A percentile compares a stretch with the other conserved stretches of the same genome.
These are phyloP conservation scores for Hydra vulgaris DNA, from an alignment of 30 jellyfish, hydroid and myxozoan species.

Conservation along the genomic window DNA sequence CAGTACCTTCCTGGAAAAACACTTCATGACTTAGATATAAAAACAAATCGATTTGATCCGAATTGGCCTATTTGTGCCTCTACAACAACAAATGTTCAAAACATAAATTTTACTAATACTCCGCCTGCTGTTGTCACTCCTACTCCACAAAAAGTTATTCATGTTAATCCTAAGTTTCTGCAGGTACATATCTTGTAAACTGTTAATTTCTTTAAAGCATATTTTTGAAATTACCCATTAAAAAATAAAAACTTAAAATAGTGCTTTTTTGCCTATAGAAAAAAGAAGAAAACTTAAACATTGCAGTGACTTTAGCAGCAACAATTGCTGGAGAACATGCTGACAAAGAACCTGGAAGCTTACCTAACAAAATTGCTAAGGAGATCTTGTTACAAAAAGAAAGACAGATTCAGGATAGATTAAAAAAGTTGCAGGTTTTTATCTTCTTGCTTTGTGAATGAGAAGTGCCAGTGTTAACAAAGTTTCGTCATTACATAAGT, in stretches of 20 bases:
- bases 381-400: conserved; percentile 46
- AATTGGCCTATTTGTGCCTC: conserved; percentile 73
- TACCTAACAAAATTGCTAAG: conserved; percentile 5
- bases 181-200: conserved; percentile 27
- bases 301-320: background rate
- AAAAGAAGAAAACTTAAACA: background rate
- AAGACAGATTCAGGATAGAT: conserved; percentile 46
- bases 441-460: background rate
- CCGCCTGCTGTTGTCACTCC: conserved; percentile 35
- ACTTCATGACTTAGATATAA: conserved; percentile 50
- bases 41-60: conserved; percentile 47
- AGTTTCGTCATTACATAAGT: too few relatives aligned
- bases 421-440: conserved; percentile 37
- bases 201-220: background rate
- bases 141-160: conserved; percentile 27
- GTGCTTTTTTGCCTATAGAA: background rate
- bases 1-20: conserved; percentile 42
- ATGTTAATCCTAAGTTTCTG: conserved; percentile 71
- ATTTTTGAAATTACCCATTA: too few relatives aligned
- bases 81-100: background rate
- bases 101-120: background rate
- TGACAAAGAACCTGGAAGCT: background rate
- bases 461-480: too few relatives aligned
- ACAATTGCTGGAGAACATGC: background rate
- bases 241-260: too few relatives aligned